Percentiles rank a stretch among this genome's conserved stretches.
Evolutionary conservation across 2,888 invertebrate genomes (phyloP).

Genomic region (Acanthopleura granulata): DNA sequence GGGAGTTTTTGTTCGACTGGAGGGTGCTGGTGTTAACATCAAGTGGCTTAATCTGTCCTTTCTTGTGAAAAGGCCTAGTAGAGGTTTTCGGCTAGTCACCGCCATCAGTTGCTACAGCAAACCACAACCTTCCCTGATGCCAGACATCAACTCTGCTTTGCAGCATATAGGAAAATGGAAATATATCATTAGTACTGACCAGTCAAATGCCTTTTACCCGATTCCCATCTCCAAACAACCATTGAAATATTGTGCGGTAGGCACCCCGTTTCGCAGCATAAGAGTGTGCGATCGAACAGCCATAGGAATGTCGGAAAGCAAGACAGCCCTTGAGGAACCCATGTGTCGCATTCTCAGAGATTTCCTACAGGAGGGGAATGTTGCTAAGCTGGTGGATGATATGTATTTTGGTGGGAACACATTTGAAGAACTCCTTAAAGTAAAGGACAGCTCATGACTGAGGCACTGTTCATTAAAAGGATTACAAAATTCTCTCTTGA

Average conservation of each 20-base stretch:
- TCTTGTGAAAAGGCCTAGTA: slow-evolving; percentile 35
- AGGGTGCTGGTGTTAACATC: slow-evolving; percentile 33
- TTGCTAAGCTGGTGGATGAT: slow-evolving; percentile 34
- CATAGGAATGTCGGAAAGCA: slow-evolving; percentile 46
- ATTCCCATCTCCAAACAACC: slow-evolving; percentile 36
- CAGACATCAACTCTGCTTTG: slow-evolving; percentile 27
- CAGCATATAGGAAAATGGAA: slow-evolving; percentile 37
- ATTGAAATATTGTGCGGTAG: slow-evolving; percentile 44
- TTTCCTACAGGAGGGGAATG: slow-evolving; percentile 26
- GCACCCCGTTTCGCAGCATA: slow-evolving; percentile 38
- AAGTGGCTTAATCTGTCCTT: slow-evolving; percentile 47
- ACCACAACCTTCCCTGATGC: slow-evolving; percentile 30
- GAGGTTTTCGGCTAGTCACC: slow-evolving; percentile 38
- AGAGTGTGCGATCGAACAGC: slow-evolving; percentile 41
- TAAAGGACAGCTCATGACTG: no score
- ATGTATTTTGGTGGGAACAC: slow-evolving; percentile 27
- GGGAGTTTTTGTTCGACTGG: slow-evolving; percentile 36
- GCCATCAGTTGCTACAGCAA: slow-evolving; percentile 31
- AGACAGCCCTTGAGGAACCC: slow-evolving; percentile 42
- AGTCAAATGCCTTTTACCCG: slow-evolving; percentile 39
- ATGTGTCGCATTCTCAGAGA: slow-evolving; percentile 38
- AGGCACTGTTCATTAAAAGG: no score
- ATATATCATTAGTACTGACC: slow-evolving; percentile 37
- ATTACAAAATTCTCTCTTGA: no score
- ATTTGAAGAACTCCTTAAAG: slow-evolving; percentile 15